Conservation (phyloP, 2,888 invertebrate species). For the Cecidostiba fungosa region DNA sequence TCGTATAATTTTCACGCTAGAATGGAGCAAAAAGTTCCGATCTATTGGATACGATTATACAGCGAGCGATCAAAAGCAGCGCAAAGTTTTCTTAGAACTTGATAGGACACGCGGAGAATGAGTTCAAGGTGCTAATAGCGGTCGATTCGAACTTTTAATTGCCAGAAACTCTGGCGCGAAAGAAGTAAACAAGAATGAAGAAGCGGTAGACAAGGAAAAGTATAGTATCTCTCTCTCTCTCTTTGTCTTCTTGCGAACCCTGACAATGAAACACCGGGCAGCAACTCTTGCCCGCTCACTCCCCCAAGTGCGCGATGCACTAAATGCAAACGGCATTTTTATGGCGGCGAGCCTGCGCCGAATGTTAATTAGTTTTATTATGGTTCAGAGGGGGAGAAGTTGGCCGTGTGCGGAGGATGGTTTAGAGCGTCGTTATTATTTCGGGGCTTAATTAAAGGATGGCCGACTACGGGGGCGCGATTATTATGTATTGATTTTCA, state of each 20-base stretch:
- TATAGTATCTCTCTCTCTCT: background rate
- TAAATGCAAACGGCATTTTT: constrained; percentile 49
- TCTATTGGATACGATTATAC: background rate
- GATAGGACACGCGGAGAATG: background rate
- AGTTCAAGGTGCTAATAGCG: constrained; percentile 68
- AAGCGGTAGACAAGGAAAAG: constrained; percentile 37
- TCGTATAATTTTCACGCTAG: too few relatives aligned
- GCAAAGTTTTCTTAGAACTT: background rate
- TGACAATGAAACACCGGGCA: constrained; percentile 44
- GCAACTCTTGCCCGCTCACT: constrained; percentile 1
- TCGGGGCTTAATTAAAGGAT: constrained; percentile 14
- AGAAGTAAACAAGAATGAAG: constrained; percentile 61
- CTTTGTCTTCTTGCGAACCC: background rate
- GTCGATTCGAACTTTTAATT: constrained; percentile 74
- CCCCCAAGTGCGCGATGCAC: background rate
- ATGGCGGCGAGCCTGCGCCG: background rate
- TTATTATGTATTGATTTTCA: constrained; percentile 4
- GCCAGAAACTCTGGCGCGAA: constrained; percentile 66
- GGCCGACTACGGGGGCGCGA: background rate
- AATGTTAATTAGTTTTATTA: constrained; percentile 39
- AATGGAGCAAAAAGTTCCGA: too few relatives aligned
- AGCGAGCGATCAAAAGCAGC: background rate
- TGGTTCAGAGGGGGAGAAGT: background rate
- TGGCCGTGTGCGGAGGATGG: background rate
- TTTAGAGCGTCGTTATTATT: background rate